These are phyloP conservation scores for Dinoponera quadriceps DNA, from an alignment of 1,140 invertebrate genomes.

Conservation along the genomic window DNA sequence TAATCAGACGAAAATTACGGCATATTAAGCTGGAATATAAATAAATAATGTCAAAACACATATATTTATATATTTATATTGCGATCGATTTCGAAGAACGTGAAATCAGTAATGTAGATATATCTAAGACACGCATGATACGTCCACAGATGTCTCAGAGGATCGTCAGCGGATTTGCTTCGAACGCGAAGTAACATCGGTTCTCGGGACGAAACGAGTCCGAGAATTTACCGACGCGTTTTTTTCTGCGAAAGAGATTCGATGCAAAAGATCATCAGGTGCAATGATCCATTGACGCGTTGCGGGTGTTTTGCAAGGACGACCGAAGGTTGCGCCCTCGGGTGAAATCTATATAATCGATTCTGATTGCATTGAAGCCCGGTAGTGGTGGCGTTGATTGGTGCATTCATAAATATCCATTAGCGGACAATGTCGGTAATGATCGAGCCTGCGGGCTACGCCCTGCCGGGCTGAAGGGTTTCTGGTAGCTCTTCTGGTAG, in stretches of 20 bases:
- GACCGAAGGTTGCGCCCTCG: conserved; percentile 64
- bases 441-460: conserved; percentile 83
- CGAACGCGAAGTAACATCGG: not conserved
- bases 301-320: conserved; percentile 63
- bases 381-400: conserved; percentile 85
- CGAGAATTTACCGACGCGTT: conserved; percentile 7
- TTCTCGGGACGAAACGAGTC: conserved; percentile 16
- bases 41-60: too few relatives aligned
- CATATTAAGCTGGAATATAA: too few relatives aligned
- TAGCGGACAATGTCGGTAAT: conserved; percentile 85
- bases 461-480: conserved; percentile 76
- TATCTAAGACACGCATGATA: conserved; percentile 22
- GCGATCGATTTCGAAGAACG: conserved; percentile 4
- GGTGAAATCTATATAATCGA: conserved; percentile 83
- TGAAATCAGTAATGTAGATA: conserved; percentile 7
- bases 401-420: conserved; percentile 86
- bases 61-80: not conserved
- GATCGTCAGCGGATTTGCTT: not conserved
- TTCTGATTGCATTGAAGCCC: conserved; percentile 86
- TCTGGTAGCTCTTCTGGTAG: conserved; percentile 76
- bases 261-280: conserved; percentile 47
- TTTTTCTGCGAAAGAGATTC: too few relatives aligned
- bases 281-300: conserved; percentile 40
- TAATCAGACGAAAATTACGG: too few relatives aligned
- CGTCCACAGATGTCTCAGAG: not conserved